phyloP scores from a whole-genome alignment of 2,113 vertebrate species.

The Cyrtonyx montezumae region DNA sequence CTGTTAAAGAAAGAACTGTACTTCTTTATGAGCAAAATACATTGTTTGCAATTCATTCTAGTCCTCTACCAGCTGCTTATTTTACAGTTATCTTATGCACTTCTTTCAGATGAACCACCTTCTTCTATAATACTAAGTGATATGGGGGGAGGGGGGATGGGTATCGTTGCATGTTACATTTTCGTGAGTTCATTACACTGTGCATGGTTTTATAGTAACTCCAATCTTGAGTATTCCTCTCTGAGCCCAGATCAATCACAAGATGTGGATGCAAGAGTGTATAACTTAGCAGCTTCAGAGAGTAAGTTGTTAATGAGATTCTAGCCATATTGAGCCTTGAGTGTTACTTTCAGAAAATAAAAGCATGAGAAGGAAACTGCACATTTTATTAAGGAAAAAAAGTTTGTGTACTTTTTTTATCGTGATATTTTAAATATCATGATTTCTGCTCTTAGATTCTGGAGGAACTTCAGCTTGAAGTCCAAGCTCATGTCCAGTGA shows the following conservation, averaged over 20 bases:
- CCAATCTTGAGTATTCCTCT: not conserved
- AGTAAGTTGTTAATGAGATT: not conserved
- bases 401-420: not conserved
- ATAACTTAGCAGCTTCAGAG: not conserved
- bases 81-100: rapidly evolving
- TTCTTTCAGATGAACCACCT: not conserved
- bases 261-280: rapidly evolving
- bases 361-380: not conserved
- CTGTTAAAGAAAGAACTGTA: not conserved
- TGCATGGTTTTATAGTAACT: not conserved
- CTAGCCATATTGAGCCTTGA: not conserved
- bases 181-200: not conserved
- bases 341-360: not conserved
- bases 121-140: not conserved
- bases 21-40: not conserved
- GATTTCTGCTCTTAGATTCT: not conserved
- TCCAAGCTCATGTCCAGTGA: not conserved
- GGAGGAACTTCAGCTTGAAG: not conserved
- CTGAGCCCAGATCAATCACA: not conserved
- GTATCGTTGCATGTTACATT: not conserved
- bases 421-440: not conserved
- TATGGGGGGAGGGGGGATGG: not conserved
- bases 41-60: not conserved
- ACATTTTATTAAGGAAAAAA: not conserved
- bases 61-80: not conserved